Percentiles rank a stretch among this genome's conserved stretches.
These are phyloP conservation scores for Drosophila anomelani DNA, from an alignment of 2,888 invertebrate genomes.

Conservation along the genomic window DNA sequence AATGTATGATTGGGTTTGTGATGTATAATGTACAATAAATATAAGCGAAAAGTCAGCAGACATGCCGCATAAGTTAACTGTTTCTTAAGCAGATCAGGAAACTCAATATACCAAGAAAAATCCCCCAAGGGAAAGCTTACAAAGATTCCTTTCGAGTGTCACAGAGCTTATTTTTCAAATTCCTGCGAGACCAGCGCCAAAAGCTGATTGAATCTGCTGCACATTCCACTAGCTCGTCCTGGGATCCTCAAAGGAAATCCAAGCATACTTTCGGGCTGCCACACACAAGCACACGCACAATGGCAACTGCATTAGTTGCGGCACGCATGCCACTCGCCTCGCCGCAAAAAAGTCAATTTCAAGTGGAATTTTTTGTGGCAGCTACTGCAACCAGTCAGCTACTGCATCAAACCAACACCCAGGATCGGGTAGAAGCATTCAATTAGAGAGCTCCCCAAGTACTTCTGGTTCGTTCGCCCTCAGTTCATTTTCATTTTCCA, in stretches of 20 bases:
- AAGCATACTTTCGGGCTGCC: conserved; percentile 9
- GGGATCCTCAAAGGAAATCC: conserved; percentile 10
- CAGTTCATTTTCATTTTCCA: conserved; percentile 19
- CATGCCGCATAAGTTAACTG: not conserved
- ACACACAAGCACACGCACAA: not conserved
- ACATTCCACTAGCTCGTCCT: conserved; percentile 6
- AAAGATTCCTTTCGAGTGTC: not conserved
- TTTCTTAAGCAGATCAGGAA: not conserved
- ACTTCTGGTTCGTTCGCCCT: conserved; percentile 2
- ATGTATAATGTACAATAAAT: conserved; percentile 1
- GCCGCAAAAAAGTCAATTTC: conserved; percentile 36
- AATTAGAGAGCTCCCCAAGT: conserved; percentile 28
- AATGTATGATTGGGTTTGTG: conserved; percentile 31
- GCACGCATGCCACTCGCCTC: conserved; percentile 1
- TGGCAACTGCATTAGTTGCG: conserved; percentile 21
- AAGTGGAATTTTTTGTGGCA: conserved; percentile 17
- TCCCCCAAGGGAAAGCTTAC: not conserved
- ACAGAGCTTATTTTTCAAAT: not conserved
- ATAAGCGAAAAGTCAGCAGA: not conserved
- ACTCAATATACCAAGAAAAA: not conserved
- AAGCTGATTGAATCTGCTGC: conserved; percentile 1
- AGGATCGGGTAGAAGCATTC: conserved; percentile 34
- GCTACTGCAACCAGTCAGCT: not conserved
- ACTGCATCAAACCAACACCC: conserved; percentile 6
- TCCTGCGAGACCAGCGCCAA: not conserved